phyloP scores from a whole-genome alignment of 2,113 vertebrate genomes.

The Chamaetylas fuelleborni region DNA sequence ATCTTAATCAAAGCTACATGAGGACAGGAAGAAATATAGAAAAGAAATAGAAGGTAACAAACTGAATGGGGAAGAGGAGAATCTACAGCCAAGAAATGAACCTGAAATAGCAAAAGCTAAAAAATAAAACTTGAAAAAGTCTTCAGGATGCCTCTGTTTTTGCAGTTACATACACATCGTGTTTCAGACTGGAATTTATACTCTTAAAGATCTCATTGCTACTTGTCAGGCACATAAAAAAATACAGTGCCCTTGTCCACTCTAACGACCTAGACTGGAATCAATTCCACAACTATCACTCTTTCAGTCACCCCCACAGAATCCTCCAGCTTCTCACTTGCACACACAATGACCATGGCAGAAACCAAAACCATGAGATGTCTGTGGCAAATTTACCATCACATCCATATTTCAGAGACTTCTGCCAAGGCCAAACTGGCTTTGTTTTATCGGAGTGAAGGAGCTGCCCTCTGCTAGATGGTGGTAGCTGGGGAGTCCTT shows the following conservation, averaged over 20 bases:
- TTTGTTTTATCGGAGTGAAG: fast-evolving
- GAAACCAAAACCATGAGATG: neutral
- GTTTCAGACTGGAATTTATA: neutral
- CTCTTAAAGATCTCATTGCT: neutral
- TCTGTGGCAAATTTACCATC: neutral
- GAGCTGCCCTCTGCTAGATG: neutral
- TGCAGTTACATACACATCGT: neutral
- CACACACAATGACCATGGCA: neutral
- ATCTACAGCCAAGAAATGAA: neutral
- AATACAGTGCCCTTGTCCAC: too few species aligned
- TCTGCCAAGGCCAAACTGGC: neutral
- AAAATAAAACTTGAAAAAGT: neutral
- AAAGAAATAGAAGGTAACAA: neutral
- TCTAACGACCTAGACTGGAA: neutral
- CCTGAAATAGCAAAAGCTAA: neutral
- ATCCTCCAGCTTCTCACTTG: fast-evolving
- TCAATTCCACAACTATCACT: neutral
- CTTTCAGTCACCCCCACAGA: neutral
- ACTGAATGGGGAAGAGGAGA: neutral
- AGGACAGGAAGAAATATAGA: neutral
- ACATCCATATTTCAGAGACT: neutral
- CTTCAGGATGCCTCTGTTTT: neutral
- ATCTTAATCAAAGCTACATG: neutral
- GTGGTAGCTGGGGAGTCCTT: neutral
- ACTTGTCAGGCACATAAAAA: neutral